Conservation (phyloP, 2,888 invertebrate genomes). For the Dione juno region DNA sequence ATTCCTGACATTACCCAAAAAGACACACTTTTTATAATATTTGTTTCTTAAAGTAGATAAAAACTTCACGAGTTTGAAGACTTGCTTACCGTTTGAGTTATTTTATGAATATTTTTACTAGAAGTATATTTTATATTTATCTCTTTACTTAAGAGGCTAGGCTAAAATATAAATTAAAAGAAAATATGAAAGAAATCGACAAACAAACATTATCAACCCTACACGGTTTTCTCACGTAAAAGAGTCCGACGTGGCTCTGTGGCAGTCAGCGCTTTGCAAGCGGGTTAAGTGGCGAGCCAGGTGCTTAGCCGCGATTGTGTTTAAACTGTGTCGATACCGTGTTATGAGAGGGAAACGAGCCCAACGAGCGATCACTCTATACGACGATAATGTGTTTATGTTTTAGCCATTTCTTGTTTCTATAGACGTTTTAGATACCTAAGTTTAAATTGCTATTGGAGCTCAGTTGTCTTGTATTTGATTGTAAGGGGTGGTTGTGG, state of each 20-base stretch:
- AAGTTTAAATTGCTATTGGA: background rate
- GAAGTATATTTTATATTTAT: no score
- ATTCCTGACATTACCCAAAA: no score
- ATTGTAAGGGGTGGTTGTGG: no score
- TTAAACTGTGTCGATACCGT: slow-evolving; percentile 47
- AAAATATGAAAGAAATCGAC: background rate
- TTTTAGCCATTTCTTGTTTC: slow-evolving; percentile 11
- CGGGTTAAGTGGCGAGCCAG: slow-evolving; percentile 64
- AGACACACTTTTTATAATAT: no score
- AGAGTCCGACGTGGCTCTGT: slow-evolving; percentile 51
- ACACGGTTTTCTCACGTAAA: slow-evolving; percentile 55
- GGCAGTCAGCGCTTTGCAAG: slow-evolving; percentile 76
- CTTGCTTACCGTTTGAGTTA: no score
- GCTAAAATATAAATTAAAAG: background rate
- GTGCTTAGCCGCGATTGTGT: slow-evolving; percentile 54
- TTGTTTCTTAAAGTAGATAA: no score
- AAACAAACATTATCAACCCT: slow-evolving; percentile 41
- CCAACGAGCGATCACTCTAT: slow-evolving; percentile 16
- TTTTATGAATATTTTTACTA: no score
- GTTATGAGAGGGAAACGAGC: slow-evolving; percentile 37
- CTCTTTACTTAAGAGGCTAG: background rate
- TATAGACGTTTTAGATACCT: background rate
- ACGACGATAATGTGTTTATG: slow-evolving; percentile 18
- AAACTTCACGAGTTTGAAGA: no score
- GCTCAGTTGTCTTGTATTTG: no score